These are phyloP conservation scores for Montipora sp. DNA, from an alignment of 64 coral and sea anemone species.

Conservation along the genomic window DNA sequence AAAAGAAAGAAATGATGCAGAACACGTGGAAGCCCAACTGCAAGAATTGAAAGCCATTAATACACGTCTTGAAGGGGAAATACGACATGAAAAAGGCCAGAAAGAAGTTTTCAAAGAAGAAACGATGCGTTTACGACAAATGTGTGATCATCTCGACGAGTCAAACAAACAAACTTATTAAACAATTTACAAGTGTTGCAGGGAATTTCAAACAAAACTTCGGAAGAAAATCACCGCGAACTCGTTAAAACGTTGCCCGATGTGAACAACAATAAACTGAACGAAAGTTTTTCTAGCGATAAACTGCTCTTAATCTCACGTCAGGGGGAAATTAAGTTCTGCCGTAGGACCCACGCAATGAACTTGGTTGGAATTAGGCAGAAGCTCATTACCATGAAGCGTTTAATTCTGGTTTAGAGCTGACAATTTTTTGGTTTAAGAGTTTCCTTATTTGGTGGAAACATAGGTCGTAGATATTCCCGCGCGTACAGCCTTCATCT, in stretches of 20 bases:
- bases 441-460: too few relatives aligned
- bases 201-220: background rate
- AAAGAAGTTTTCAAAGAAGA: conserved; percentile 8
- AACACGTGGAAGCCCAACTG: background rate
- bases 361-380: too few relatives aligned
- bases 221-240: conserved; percentile 11
- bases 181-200: background rate
- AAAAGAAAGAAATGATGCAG: background rate
- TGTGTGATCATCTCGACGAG: conserved; percentile 28
- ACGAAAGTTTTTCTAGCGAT: background rate
- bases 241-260: background rate
- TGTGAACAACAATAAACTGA: background rate
- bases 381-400: too few relatives aligned
- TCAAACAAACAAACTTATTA: background rate
- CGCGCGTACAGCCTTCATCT: too few relatives aligned
- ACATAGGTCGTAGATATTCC: too few relatives aligned
- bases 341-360: too few relatives aligned
- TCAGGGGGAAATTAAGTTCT: background rate
- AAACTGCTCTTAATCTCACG: background rate
- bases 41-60: conserved; percentile 1
- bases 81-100: background rate
- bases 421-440: too few relatives aligned
- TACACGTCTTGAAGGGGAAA: background rate
- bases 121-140: background rate
- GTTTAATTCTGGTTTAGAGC: too few relatives aligned